A percentile compares a stretch with the other conserved stretches of the same genome.
Conservation (phyloP, 2,888 invertebrate genomes). For the Penaeus monodon region DNA sequence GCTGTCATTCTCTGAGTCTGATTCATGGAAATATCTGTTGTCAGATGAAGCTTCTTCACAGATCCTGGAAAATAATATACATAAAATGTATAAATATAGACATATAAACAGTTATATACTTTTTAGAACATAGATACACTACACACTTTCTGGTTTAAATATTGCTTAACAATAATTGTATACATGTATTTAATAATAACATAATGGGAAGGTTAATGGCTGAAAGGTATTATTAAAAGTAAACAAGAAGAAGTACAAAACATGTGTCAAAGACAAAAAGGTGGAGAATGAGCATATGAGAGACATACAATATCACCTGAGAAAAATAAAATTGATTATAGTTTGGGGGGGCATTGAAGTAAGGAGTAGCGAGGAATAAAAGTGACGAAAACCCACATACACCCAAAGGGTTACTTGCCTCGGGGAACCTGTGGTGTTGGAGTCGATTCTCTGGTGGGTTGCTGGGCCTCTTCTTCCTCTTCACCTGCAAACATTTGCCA, state of each 20-base stretch:
- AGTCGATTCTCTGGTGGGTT: slow-evolving; percentile 30
- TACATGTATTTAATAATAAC: too few relatives aligned
- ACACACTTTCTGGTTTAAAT: too few relatives aligned
- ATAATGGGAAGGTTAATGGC: too few relatives aligned
- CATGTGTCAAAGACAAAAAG: not conserved
- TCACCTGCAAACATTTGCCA: slow-evolving; percentile 50
- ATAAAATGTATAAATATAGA: too few relatives aligned
- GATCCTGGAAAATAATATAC: not conserved
- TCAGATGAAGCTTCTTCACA: slow-evolving; percentile 33
- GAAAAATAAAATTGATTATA: not conserved
- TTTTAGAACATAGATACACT: too few relatives aligned
- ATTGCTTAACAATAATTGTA: too few relatives aligned
- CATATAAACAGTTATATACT: too few relatives aligned
- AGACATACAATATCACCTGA: not conserved
- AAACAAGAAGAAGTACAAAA: too few relatives aligned
- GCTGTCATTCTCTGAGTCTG: slow-evolving; percentile 20
- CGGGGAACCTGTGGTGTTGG: slow-evolving; percentile 19
- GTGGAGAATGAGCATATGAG: not conserved
- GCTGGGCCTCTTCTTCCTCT: slow-evolving; percentile 41
- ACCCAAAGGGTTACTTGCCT: not conserved
- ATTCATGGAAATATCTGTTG: slow-evolving; percentile 11
- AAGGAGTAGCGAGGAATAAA: not conserved
- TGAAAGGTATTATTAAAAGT: too few relatives aligned
- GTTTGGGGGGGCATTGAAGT: not conserved
- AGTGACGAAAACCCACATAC: not conserved